These are phyloP conservation scores for Parauchenoglanis punctatus DNA, from an alignment of 2,797 vertebrate species.

Conservation along the genomic window DNA sequence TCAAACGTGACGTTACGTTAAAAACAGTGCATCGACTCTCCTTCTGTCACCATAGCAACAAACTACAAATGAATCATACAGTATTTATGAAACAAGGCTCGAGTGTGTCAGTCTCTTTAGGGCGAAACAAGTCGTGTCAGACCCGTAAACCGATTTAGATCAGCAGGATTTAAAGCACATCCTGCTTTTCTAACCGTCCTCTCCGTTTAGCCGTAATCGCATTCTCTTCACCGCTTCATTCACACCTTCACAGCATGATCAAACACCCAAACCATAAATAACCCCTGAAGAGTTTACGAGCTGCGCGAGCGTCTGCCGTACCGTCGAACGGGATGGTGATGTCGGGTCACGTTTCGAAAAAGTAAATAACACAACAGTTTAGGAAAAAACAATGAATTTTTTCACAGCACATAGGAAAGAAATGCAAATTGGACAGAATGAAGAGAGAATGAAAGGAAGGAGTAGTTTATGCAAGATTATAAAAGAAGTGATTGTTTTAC, in stretches of 20 bases:
- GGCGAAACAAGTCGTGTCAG: not conserved
- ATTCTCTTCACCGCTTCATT: not conserved
- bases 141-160: not conserved
- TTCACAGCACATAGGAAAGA: not conserved
- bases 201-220: not conserved
- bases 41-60: not conserved
- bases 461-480: constrained; percentile 14
- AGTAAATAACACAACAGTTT: not conserved
- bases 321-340: not conserved
- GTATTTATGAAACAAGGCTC: not conserved
- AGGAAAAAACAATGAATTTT: not conserved
- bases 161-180: not conserved
- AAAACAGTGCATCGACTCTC: not conserved
- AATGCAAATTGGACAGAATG: not conserved
- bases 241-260: not conserved
- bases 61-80: not conserved
- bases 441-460: not conserved
- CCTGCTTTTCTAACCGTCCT: not conserved
- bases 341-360: not conserved
- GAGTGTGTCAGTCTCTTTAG: not conserved
- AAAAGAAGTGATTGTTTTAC: not conserved
- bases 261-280: not conserved
- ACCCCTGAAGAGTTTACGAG: not conserved
- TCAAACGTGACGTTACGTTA: not conserved
- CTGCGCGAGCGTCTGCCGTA: not conserved